Conservation (phyloP, 2,888 invertebrate genomes). For the Himalopsyche tibetana region DNA sequence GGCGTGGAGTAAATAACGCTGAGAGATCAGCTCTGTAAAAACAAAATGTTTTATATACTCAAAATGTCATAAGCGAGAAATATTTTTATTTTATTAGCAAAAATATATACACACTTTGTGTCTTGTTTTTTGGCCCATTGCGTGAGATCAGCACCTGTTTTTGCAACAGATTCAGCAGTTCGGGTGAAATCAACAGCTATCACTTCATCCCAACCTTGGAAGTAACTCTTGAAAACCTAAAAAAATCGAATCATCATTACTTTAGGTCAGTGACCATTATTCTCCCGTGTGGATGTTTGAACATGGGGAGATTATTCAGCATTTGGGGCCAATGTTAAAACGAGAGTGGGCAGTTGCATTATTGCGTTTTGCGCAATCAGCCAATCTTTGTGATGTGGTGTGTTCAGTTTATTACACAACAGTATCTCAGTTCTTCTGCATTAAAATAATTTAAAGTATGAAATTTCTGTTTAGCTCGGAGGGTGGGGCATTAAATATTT, state of each 20-base stretch:
- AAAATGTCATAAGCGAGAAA: neutral
- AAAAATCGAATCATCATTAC: neutral
- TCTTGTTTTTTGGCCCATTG: conserved; percentile 94
- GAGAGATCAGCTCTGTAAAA: conserved; percentile 89
- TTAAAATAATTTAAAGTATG: no score
- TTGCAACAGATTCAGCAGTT: conserved; percentile 96
- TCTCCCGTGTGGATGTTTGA: no score
- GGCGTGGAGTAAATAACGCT: conserved; percentile 96
- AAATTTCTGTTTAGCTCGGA: no score
- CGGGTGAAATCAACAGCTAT: conserved; percentile 99
- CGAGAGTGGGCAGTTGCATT: no score
- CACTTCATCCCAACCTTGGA: conserved; percentile 98
- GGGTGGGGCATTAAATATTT: no score
- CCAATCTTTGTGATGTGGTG: no score
- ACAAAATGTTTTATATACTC: neutral
- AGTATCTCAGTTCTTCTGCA: no score
- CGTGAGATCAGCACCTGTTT: conserved; percentile 96
- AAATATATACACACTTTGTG: conserved; percentile 78
- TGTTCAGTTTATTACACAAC: no score
- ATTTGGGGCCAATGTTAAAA: no score
- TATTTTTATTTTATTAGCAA: neutral
- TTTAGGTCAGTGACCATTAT: no score
- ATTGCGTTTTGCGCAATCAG: no score
- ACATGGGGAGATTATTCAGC: no score
- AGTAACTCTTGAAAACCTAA: conserved; percentile 97